Conservation (phyloP, 2,797 vertebrate species). For the Pantherophis vulpinus region DNA sequence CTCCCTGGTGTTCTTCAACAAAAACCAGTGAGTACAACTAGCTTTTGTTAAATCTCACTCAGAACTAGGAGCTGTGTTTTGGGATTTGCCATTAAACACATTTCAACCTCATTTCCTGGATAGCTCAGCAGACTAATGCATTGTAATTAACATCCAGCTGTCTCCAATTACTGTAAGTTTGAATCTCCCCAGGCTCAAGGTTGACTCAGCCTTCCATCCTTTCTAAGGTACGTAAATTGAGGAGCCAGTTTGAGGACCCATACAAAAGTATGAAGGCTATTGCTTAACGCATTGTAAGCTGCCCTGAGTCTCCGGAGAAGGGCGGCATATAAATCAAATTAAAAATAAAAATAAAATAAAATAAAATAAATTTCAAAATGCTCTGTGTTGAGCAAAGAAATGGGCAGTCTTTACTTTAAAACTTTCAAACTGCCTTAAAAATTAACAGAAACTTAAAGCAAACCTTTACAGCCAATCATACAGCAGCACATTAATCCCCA, state of each 20-base stretch:
- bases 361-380: background rate
- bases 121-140: no score
- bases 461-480: slow-evolving; percentile 56
- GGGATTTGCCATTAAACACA: background rate
- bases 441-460: slow-evolving; percentile 43
- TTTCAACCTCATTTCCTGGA: background rate
- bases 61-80: background rate
- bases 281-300: no score
- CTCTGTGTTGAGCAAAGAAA: background rate
- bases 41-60: background rate
- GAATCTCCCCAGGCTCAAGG: no score
- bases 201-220: no score
- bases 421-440: slow-evolving; percentile 35
- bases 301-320: no score
- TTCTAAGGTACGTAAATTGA: no score
- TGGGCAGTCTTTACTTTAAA: background rate
- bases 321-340: no score
- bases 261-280: no score
- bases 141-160: no score
- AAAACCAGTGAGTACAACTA: background rate
- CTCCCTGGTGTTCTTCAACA: background rate
- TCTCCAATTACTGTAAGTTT: no score
- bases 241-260: no score
- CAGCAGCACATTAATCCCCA: slow-evolving; percentile 49
- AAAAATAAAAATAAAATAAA: no score